Conservation (phyloP, 1,140 invertebrate species). For the Galleria mellonella region DNA sequence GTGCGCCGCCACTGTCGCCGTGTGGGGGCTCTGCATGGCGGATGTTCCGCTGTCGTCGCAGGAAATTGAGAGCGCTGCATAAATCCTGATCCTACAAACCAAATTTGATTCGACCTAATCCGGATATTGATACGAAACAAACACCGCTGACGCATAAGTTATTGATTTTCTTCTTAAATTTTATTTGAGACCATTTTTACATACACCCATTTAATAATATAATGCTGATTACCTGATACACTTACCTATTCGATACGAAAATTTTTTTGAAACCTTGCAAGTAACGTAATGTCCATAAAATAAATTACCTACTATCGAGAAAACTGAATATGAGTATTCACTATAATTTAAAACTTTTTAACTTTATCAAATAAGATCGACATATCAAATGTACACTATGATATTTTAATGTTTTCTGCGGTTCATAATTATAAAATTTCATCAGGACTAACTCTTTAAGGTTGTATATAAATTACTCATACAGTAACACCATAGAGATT, state of each 20-base stretch:
- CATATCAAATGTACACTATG: no score
- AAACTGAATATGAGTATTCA: constrained; percentile 65
- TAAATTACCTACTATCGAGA: constrained; percentile 61
- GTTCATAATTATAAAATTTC: no score
- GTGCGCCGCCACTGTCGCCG: constrained; percentile 13
- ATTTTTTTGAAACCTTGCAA: constrained; percentile 26
- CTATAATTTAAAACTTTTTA: constrained; percentile 35
- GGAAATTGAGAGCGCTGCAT: constrained; percentile 72
- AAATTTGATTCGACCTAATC: constrained; percentile 69
- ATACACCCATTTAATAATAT: background rate
- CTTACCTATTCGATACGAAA: no score
- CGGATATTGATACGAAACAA: constrained; percentile 70
- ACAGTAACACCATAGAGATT: no score
- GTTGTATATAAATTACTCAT: no score
- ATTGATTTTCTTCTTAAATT: constrained; percentile 12
- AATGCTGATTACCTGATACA: no score
- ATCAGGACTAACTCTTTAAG: no score
- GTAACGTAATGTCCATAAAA: constrained; percentile 41
- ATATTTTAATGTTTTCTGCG: no score
- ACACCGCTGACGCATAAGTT: constrained; percentile 37
- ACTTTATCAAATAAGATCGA: no score
- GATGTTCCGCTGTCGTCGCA: constrained; percentile 69
- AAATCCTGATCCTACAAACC: constrained; percentile 68
- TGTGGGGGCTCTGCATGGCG: constrained; percentile 39
- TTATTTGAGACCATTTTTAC: no score